Conservation (phyloP, 1,140 invertebrate species). For the Holotrichia oblita region DNA sequence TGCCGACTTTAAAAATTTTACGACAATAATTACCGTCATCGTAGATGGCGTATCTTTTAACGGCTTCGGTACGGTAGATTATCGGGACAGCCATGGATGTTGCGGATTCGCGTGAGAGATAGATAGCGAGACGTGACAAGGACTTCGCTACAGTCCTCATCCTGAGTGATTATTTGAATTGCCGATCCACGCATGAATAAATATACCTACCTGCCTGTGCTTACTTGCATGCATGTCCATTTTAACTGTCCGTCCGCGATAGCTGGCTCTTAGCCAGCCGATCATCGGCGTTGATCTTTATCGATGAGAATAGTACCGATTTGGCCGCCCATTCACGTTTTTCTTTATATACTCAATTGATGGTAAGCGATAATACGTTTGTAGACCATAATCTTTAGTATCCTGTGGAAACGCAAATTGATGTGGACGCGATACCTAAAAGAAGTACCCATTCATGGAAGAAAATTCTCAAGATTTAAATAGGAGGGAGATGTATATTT, state of each 20-base stretch:
- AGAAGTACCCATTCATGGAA: no score
- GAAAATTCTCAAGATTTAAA: no score
- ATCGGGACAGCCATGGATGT: background rate
- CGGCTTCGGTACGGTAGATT: background rate
- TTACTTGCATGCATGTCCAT: no score
- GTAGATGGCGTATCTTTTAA: slow-evolving; percentile 11
- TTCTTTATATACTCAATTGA: no score
- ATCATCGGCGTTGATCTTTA: background rate
- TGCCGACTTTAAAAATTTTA: no score
- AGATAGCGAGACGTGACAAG: background rate
- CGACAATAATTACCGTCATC: slow-evolving; percentile 6
- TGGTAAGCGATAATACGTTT: no score
- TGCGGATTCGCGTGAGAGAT: slow-evolving; percentile 3
- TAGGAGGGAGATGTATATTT: no score
- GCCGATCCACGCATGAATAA: slow-evolving; percentile 11
- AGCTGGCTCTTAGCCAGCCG: background rate
- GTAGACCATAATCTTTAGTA: no score
- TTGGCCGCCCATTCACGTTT: slow-evolving; percentile 10
- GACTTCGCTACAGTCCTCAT: background rate
- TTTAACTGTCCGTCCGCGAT: background rate
- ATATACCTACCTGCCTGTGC: slow-evolving; percentile 11
- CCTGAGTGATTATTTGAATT: slow-evolving; percentile 13
- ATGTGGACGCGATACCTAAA: no score
- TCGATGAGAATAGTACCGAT: background rate
- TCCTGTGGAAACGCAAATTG: no score